Percentiles rank a stretch among this genome's conserved stretches.
Evolutionary conservation across 2,888 invertebrate genomes (phyloP).

Genomic region (Tetranychus piercei): DNA sequence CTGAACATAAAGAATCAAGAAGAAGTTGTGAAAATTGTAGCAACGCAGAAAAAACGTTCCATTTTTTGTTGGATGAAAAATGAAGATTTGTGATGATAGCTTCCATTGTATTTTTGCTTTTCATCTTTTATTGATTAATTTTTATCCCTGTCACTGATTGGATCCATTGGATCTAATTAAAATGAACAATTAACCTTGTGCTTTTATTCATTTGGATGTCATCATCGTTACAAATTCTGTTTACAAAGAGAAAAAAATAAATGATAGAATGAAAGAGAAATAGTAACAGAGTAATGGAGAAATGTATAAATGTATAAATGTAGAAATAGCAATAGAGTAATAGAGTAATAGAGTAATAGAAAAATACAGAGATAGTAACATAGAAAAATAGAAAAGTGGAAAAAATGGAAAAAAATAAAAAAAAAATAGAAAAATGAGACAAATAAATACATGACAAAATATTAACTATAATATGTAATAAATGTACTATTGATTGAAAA

Average conservation of each 20-base stretch:
- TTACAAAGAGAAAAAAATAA: slow-evolving; percentile 16
- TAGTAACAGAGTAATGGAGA: too few species aligned
- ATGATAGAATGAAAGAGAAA: background rate
- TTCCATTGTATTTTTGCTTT: background rate
- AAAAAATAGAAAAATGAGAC: background rate
- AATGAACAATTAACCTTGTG: too few species aligned
- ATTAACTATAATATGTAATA: background rate
- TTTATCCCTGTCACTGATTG: background rate
- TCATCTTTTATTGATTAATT: background rate
- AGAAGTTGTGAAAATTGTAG: too few species aligned
- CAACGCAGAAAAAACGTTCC: too few species aligned
- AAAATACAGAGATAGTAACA: background rate
- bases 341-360: background rate
- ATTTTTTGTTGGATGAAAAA: background rate
- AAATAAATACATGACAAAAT: background rate
- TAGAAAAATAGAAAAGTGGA: background rate
- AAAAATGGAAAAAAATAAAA: background rate
- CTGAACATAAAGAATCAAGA: too few species aligned
- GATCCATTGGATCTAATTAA: too few species aligned
- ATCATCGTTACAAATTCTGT: slow-evolving; percentile 29
- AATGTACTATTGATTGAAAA: background rate
- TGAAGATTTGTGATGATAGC: background rate
- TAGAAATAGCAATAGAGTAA: background rate
- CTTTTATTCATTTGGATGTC: slow-evolving; percentile 27
- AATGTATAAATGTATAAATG: background rate